Base-by-base conservation (phyloP, 2,797 vertebrate species). In the Sebastes iracundus region DNA sequence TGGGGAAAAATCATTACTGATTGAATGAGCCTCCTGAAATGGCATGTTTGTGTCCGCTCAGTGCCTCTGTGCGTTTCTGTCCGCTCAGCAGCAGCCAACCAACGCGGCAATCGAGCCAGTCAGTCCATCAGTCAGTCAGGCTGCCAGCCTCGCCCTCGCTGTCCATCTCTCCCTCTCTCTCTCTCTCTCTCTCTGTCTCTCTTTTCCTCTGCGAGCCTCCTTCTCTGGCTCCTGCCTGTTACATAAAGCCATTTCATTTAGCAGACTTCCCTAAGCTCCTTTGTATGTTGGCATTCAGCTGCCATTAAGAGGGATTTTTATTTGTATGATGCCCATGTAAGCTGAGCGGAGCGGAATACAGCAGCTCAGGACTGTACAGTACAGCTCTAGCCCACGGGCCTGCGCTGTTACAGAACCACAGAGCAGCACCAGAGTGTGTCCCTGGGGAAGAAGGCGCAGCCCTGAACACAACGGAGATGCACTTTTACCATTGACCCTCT, bases 231-330 rank as follows among this genome's bases (percentile, higher is more conserved):
- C 81, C 90, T 84, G 89, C 72, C 77, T 82, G 82, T 96, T 96
- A 95, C 90, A 92, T 94, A 93, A 95, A 86, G 91, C 89, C 93
- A 92, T 84, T 94, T 96, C 84, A 92, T 94, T 94, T 87, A 92
- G 90, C 92, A 91, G 85, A 87, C 88, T 87, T 86, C 90, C 71
- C 70, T 95, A 95, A 93, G 87, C 92, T 89, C 77, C 86, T 96
- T 95, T 95, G 87, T 93, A 94, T 93, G 83, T 90, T 93, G 93
- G 92, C 90, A 92, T 93, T 93, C 93, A 93, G 90, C 91, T 94
- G 88, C 94, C 94, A 95, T 96, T 96, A 95, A 93, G 88, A 92
- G 86, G 92, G 91, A 92, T 95, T 95, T 94, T 92, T 93, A 93
- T 95, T 93, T 93, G 93, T 94, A 88, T 90, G 92, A 94, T 92